phyloP scores from a whole-genome alignment of 2,888 invertebrate species.

The Epirrita christyi region DNA sequence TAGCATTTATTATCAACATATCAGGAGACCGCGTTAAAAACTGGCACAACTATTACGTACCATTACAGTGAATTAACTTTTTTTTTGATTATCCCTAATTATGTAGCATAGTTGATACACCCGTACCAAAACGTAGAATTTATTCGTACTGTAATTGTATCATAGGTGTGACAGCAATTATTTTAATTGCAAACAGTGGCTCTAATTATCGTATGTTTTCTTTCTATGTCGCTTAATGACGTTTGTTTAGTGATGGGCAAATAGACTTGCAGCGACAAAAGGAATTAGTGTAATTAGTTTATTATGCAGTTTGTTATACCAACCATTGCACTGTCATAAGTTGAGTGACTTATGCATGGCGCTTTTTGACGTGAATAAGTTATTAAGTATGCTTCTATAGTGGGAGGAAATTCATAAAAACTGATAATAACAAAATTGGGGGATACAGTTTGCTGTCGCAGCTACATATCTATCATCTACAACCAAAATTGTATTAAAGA shows the following conservation, averaged over 20 bases:
- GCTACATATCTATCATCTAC: too few species aligned
- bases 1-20: constrained; percentile 55
- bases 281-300: constrained; percentile 23
- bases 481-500: too few species aligned
- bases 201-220: constrained; percentile 73
- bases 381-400: too few species aligned
- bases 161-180: constrained; percentile 83
- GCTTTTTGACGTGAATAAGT: too few species aligned
- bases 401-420: too few species aligned
- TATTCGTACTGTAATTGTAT: constrained; percentile 77
- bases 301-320: constrained; percentile 9
- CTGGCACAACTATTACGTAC: constrained; percentile 46
- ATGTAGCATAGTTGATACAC: constrained; percentile 48
- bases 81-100: constrained; percentile 64
- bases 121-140: constrained; percentile 67
- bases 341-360: constrained; percentile 5
- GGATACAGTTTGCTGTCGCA: too few species aligned
- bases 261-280: constrained; percentile 20
- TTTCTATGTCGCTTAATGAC: constrained; percentile 64
- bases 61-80: constrained; percentile 59
- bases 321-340: not conserved
- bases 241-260: constrained; percentile 35
- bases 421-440: too few species aligned
- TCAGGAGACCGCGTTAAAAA: constrained; percentile 53
- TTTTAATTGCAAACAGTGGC: constrained; percentile 77